Conservation (phyloP, 23 tunicate species). For the Halocynthia aurantium region DNA sequence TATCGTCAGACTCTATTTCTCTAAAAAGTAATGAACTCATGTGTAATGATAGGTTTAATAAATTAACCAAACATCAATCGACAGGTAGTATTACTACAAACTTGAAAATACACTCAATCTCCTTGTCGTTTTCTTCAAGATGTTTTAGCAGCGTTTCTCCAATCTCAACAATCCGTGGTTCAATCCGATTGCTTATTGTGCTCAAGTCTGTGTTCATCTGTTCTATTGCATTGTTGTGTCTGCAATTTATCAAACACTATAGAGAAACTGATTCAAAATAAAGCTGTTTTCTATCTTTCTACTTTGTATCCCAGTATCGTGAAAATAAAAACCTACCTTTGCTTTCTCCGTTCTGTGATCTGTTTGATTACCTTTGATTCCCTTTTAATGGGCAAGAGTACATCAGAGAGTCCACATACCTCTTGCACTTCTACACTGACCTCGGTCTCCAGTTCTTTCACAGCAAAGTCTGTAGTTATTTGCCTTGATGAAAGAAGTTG, state of each 20-base stretch:
- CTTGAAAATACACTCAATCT: conserved; percentile 51
- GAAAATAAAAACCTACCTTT: conserved; percentile 28
- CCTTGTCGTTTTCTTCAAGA: conserved; percentile 49
- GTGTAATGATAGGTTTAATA: neutral
- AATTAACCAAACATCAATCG: neutral
- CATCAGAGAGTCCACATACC: conserved; percentile 64
- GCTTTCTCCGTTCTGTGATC: conserved; percentile 70
- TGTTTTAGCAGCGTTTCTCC: conserved; percentile 58
- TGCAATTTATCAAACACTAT: neutral
- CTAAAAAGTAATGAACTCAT: conserved; percentile 7
- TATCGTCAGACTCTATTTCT: conserved; percentile 40
- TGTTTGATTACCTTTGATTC: conserved; percentile 57
- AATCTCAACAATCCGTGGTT: conserved; percentile 63
- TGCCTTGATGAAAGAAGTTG: conserved; percentile 35
- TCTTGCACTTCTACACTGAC: conserved; percentile 41
- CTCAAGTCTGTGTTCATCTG: conserved; percentile 73
- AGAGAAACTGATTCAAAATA: too few species aligned
- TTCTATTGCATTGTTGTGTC: conserved; percentile 63
- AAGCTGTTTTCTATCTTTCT: too few species aligned
- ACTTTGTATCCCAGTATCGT: neutral
- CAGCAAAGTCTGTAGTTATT: conserved; percentile 48
- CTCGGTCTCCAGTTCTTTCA: conserved; percentile 25
- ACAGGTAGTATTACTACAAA: neutral
- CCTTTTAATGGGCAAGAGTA: conserved; percentile 30
- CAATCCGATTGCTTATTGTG: conserved; percentile 56